These are phyloP conservation scores for Lasius platythorax DNA, from an alignment of 2,888 invertebrate genomes.

Conservation along the genomic window DNA sequence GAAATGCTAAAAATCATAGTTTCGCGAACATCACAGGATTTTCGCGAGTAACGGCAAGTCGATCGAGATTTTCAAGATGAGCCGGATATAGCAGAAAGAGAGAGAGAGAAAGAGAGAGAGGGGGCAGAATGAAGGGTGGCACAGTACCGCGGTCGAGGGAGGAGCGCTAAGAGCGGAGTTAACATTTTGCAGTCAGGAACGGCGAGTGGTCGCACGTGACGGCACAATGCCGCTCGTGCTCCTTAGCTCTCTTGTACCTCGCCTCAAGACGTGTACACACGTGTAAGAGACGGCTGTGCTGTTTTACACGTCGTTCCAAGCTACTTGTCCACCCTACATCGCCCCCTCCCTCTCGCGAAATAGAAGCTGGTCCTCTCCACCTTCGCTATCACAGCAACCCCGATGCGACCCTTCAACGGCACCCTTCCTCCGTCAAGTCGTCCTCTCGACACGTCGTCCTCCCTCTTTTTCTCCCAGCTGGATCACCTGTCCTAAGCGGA, in stretches of 20 bases:
- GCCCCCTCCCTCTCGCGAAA: conserved; percentile 22
- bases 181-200: conserved; percentile 74
- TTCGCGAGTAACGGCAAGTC: not conserved
- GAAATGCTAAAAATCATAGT: not conserved
- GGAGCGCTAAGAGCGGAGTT: conserved; percentile 64
- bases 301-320: not conserved
- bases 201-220: conserved; percentile 84
- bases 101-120: too few species aligned
- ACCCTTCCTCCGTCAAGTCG: conserved; percentile 88
- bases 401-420: conserved; percentile 65
- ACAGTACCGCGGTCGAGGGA: conserved; percentile 39
- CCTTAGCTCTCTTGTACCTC: conserved; percentile 67
- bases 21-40: not conserved
- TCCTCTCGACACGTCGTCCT: conserved; percentile 95
- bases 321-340: not conserved
- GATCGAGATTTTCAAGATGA: not conserved
- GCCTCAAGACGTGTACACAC: conserved; percentile 11
- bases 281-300: conserved; percentile 63
- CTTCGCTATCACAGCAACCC: conserved; percentile 79
- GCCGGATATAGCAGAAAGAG: not conserved
- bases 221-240: conserved; percentile 82
- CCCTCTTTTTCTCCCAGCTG: conserved; percentile 85
- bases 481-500: not conserved
- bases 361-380: conserved; percentile 69
- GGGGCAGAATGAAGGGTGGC: not conserved